Evolutionary conservation across 1,140 invertebrate genomes (phyloP), one percentile per base, ranked within the genome.

Genomic region (Bombus confusus): DNA sequence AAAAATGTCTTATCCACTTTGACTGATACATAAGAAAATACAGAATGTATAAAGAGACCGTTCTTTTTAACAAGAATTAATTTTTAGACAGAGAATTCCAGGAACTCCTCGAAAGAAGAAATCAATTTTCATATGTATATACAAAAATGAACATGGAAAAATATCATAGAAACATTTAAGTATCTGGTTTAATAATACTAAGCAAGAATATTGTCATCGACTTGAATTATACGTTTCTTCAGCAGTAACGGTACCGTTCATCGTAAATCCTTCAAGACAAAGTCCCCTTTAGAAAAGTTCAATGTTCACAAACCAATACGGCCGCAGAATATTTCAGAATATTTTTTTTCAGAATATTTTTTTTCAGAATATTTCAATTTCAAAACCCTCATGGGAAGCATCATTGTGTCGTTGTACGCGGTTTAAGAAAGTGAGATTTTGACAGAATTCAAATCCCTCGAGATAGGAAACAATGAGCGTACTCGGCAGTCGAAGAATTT

Each of bases 361-460:
- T n/a, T n/a, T n/a, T n/a, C n/a, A n/a, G 4, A 1, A 15, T 52
- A 52, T 52, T 52, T 52, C 2, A 8, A 75, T 83, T 37, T 52
- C 22, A 28, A 41, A 74, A 37, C 34, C 12, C 34, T 72, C 9
- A 10, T 1, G 25, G 41, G 5, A 64, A 34, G 25, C 15, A 59
- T 52, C 10, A 9, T 64, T 43, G 3, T 28, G 13, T 47, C 41
- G 43, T 1, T 13, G 22, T 0, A 0, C 13, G 0, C 13, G 8
- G 5, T 28, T 12, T 0, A 9, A 43, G 22, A 59, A 78, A 57
- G 18, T 34, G 10, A 22, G 12, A 31, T 1, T 69, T 37, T n/a
- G 34, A 52, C 15, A 71, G 28, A 71, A 71, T 72, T 68, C 52
- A 28, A 80, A 73, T 85, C 68, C 34, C 68, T 22, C 3, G 28